Evolutionary conservation across 2,797 vertebrate species (phyloP), one percentile per base, ranked within the genome.

Genomic region (Clarias pachynema): DNA sequence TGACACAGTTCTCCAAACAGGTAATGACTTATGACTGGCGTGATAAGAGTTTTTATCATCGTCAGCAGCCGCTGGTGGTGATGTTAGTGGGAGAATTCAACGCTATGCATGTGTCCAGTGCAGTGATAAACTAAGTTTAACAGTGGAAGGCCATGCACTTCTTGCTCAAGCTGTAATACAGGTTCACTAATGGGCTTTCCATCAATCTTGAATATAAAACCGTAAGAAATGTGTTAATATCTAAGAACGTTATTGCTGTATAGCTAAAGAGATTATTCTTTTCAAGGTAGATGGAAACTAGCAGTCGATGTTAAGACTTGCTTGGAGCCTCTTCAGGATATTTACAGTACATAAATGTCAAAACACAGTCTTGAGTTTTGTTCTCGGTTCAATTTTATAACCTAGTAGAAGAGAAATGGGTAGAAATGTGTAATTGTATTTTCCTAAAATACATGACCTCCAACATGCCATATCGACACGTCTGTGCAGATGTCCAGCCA

Each of bases 1-100:
- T 49, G 80, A 49, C 57, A 66, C 74, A 60, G 18, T 73, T 86
- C 69, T 80, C 62, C 69, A 75, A 83, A 86, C 75, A 88, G 81
- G 81, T 85, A 75, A 86, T 72, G 84, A 82, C 69, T 84, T 72
- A 84, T 77, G 57, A 81, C 31, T 56, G 20, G 1, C 0, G 10
- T 29, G 57, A 83, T 73, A 44, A 26, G 14, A 59, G 16, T 62
- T 44, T 60, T 60, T 72, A 37, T 72, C 53, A 34, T 49, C 14
- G 20, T 1, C 60, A 63, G 7, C 78, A 79, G 15, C 40, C 7
- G 2, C 62, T 53, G 37, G 29, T 29, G 14, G 18, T 49, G 79
- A 53, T 49, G 79, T 49, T 80, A 6, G 40, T 49, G 37, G 40
- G 9, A 66, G n/a, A 49, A 49, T 20, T 65, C 16, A 6, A 49